Evolutionary conservation across 2,888 invertebrate species (phyloP).

Genomic region (Philereme vetulata): DNA sequence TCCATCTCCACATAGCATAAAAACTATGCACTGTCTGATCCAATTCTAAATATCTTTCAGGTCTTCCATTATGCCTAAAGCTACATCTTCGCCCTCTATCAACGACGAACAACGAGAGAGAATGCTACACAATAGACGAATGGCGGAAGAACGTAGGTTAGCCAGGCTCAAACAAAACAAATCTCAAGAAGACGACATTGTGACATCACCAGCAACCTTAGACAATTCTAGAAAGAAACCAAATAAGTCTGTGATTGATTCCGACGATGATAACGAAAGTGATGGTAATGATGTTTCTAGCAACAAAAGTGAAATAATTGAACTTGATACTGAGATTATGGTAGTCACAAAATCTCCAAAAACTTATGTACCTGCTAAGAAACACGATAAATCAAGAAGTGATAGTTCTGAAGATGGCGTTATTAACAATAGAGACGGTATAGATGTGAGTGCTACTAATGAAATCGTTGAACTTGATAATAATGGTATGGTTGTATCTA

Average conservation of each 20-base stretch:
- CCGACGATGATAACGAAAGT: constrained; percentile 46
- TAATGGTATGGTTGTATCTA: constrained; percentile 10
- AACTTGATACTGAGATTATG: constrained; percentile 13
- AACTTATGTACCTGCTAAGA: constrained; percentile 15
- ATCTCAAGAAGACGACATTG: constrained; percentile 17
- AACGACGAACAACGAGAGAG: constrained; percentile 86
- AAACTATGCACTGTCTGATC: too few relatives aligned
- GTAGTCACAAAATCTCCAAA: constrained; percentile 12
- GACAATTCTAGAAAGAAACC: constrained; percentile 11
- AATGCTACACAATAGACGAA: constrained; percentile 86
- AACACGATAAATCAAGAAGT: constrained; percentile 9
- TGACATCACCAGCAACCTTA: constrained; percentile 6
- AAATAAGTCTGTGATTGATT: constrained; percentile 28
- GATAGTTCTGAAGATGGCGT: constrained; percentile 5
- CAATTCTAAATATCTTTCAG: constrained; percentile 47
- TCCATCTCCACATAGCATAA: too few relatives aligned
- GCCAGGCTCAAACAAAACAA: constrained; percentile 71
- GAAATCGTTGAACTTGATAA: constrained; percentile 16
- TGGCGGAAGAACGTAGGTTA: constrained; percentile 86
- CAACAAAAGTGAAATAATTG: constrained; percentile 12
- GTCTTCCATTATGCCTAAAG: constrained; percentile 62
- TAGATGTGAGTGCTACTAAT: too few relatives aligned
- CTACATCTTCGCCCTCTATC: constrained; percentile 75
- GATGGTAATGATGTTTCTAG: constrained; percentile 16
- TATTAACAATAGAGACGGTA: constrained; percentile 1